A percentile compares a stretch with the other conserved stretches of the same genome.
phyloP scores from a whole-genome alignment of 1,140 invertebrate species.

The Saxidomus purpurata region DNA sequence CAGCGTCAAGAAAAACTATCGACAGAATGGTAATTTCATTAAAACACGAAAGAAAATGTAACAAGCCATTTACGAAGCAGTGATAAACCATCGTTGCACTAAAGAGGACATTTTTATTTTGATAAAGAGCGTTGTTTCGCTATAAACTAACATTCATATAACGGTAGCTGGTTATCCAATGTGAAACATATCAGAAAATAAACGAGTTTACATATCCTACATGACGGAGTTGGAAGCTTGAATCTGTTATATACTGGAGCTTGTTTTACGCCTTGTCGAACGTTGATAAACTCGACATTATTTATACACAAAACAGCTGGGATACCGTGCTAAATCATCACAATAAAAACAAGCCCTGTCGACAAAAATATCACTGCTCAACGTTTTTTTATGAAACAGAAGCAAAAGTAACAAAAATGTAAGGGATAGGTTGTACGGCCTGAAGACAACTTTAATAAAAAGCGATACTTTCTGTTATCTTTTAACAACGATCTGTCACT shows the following conservation, averaged over 20 bases:
- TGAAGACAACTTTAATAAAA: neutral
- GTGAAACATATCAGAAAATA: conserved; percentile 29
- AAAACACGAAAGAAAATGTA: neutral
- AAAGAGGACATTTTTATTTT: conserved; percentile 23
- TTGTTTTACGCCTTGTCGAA: conserved; percentile 44
- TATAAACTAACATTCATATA: neutral
- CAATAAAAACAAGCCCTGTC: conserved; percentile 22
- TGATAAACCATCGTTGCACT: neutral
- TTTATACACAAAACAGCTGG: conserved; percentile 57
- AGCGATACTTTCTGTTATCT: neutral
- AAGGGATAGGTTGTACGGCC: neutral
- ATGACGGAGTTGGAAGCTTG: conserved; percentile 11
- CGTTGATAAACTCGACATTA: conserved; percentile 46
- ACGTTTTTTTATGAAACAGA: neutral
- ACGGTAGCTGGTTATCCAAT: conserved; percentile 21
- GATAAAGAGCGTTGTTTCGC: neutral
- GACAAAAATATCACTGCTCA: conserved; percentile 11
- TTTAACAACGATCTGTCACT: neutral
- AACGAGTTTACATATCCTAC: neutral
- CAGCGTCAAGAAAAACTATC: too few relatives aligned
- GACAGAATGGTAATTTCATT: neutral
- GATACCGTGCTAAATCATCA: conserved; percentile 14
- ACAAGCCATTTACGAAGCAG: neutral
- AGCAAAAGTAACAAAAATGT: neutral
- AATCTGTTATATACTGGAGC: neutral